Percentiles rank a stretch among this genome's conserved stretches.
These are phyloP conservation scores for Caranx melampygus DNA, from an alignment of 2,113 vertebrate genomes.

Conservation along the genomic window DNA sequence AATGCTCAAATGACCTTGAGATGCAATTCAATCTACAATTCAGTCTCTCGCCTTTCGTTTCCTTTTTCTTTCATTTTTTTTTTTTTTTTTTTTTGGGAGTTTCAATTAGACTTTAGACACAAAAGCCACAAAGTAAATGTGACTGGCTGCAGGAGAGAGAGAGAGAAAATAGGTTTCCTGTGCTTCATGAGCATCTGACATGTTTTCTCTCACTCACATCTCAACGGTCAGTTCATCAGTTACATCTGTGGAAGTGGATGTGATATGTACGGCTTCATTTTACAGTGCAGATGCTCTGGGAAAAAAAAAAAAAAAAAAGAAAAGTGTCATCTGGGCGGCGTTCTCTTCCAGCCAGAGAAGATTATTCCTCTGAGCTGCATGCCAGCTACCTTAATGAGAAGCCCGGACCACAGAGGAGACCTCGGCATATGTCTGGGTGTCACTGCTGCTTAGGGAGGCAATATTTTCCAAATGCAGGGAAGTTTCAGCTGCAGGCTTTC, in stretches of 20 bases:
- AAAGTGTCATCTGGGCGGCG: conserved; percentile 26
- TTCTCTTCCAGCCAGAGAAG: conserved; percentile 46
- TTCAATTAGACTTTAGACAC: conserved; percentile 76
- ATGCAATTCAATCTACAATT: conserved; percentile 78
- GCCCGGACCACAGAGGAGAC: conserved; percentile 40
- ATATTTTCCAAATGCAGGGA: conserved; percentile 53
- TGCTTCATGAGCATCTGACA: conserved; percentile 22
- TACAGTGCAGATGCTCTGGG: neutral
- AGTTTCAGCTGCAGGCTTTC: conserved; percentile 44
- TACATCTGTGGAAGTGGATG: neutral
- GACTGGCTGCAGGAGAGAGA: conserved; percentile 49
- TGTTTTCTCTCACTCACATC: conserved; percentile 25
- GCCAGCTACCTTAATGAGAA: conserved; percentile 70
- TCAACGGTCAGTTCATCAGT: conserved; percentile 34
- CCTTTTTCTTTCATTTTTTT: conserved; percentile 8
- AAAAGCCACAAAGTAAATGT: conserved; percentile 70
- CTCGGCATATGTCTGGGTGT: conserved; percentile 49
- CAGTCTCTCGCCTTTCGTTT: conserved; percentile 57
- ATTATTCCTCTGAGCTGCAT: conserved; percentile 50
- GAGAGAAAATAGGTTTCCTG: conserved; percentile 7
- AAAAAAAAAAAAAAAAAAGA: conserved; percentile 30
- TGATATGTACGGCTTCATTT: conserved; percentile 1
- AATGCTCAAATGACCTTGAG: conserved; percentile 75
- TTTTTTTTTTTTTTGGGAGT: conserved; percentile 6
- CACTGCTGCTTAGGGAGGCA: conserved; percentile 66